Percentiles rank a stretch among this genome's conserved stretches.
These are phyloP conservation scores for Propithecus coquereli DNA, from an alignment of 2,113 vertebrate species.

Conservation along the genomic window DNA sequence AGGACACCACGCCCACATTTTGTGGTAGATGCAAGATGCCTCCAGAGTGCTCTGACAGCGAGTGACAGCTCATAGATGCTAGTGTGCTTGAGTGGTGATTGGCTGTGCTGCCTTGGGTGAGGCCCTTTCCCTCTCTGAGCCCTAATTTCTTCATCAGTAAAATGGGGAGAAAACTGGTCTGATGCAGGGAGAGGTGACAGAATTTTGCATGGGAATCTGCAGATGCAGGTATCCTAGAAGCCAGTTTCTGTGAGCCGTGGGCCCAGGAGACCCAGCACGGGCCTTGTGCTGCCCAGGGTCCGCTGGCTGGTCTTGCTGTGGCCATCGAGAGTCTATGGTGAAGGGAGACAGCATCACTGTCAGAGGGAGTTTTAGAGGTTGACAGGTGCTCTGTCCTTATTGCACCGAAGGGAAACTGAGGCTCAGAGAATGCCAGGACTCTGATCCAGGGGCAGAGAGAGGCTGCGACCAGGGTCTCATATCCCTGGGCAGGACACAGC, in stretches of 20 bases:
- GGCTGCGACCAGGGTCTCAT: neutral
- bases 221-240: neutral
- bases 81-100: neutral
- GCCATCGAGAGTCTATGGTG: neutral
- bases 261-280: neutral
- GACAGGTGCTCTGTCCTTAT: neutral
- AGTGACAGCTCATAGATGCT: neutral
- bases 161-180: neutral
- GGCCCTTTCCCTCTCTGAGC: constrained; percentile 24
- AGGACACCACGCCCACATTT: neutral
- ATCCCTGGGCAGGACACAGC: neutral
- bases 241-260: neutral
- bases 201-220: neutral
- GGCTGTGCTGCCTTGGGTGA: neutral
- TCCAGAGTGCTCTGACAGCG: neutral
- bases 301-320: neutral
- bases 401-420: neutral
- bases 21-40: neutral
- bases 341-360: neutral
- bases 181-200: neutral
- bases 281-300: neutral
- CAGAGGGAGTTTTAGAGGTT: neutral
- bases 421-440: neutral
- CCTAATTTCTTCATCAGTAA: neutral
- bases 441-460: neutral